Evolutionary conservation across 2,113 vertebrate species (phyloP).

Genomic region (Paracanthobrama guichenoti): DNA sequence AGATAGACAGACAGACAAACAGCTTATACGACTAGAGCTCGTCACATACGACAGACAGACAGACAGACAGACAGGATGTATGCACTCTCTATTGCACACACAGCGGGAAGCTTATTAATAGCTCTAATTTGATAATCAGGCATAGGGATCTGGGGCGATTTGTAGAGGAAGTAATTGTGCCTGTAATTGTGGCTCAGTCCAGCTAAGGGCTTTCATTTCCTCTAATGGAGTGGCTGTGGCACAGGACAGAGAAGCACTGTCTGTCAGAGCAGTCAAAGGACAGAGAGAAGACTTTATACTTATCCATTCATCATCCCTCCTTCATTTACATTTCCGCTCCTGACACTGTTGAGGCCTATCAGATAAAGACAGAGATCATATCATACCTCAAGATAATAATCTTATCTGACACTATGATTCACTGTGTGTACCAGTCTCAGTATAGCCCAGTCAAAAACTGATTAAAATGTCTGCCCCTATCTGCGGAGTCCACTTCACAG

Average conservation of each 20-base stretch:
- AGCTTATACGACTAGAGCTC: too few relatives aligned
- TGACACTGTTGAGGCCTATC: conserved; percentile 59
- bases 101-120: conserved; percentile 13
- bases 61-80: background rate
- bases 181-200: conserved; percentile 46
- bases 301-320: conserved; percentile 84
- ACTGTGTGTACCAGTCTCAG: background rate
- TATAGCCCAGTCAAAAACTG: conserved; percentile 7
- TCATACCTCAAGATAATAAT: conserved; percentile 39
- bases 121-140: conserved; percentile 45
- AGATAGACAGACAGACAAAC: too few relatives aligned
- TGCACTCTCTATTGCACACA: background rate
- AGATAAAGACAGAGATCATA: conserved; percentile 49
- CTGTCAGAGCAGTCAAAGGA: conserved; percentile 42
- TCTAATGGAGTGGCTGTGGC: conserved; percentile 44
- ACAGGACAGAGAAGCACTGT: background rate
- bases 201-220: conserved; percentile 43
- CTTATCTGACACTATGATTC: conserved; percentile 30
- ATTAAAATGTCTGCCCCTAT: conserved; percentile 32
- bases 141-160: conserved; percentile 39
- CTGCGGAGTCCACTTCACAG: conserved; percentile 31
- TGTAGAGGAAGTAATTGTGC: conserved; percentile 47
- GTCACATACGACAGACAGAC: too few relatives aligned
- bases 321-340: conserved; percentile 76
- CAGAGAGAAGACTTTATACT: conserved; percentile 20